Evolutionary conservation across 1,140 invertebrate genomes (phyloP), one percentile per base, ranked within the genome.

Genomic region (Drosophila bipectinata): DNA sequence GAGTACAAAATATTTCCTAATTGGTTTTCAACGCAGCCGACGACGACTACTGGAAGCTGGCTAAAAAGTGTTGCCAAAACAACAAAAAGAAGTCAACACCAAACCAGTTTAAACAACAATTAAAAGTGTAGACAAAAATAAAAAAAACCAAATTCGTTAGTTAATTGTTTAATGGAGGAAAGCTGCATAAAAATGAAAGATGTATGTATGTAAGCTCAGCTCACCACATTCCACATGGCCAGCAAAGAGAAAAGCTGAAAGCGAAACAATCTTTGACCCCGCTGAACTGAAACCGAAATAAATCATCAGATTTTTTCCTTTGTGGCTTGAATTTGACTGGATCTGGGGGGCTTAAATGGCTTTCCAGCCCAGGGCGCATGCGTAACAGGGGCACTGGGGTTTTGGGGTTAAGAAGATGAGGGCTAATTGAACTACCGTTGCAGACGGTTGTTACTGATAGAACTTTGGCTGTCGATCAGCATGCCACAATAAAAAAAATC

Each of bases 221-320:
- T 58, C 28, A 44, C 51, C 51, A 49, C 52, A 73, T 74, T 74
- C 69, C 69, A 51, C 26, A 5, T 56, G 26, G 30, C 55, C 47
- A 6, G 6, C 37, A 32, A 12, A 54, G 47, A 60, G 67, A 72
- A 72, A 72, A 72, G 57, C 69, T 53, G 69, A 72, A 72, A 72
- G 69, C 68, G 58, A 73, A 72, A 60, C 67, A 63, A 73, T 63
- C 68, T 63, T 62, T 73, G 69, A 74, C 69, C 72, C 48, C 37
- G 30, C 49, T 37, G 41, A 48, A 67, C 45, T 62, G 57, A 76
- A 79, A 55, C 68, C 58, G 59, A 58, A 64, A 80, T 80, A 77
- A 85, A 84, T 85, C 77, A 77, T 74, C 81, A 69, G 73, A 85
- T 84, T 84, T 74, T 74, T 58, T 47, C 37, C 37, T 47, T 48